phyloP scores from a whole-genome alignment of 2,888 invertebrate genomes.

The Eretmocerus hayati region DNA sequence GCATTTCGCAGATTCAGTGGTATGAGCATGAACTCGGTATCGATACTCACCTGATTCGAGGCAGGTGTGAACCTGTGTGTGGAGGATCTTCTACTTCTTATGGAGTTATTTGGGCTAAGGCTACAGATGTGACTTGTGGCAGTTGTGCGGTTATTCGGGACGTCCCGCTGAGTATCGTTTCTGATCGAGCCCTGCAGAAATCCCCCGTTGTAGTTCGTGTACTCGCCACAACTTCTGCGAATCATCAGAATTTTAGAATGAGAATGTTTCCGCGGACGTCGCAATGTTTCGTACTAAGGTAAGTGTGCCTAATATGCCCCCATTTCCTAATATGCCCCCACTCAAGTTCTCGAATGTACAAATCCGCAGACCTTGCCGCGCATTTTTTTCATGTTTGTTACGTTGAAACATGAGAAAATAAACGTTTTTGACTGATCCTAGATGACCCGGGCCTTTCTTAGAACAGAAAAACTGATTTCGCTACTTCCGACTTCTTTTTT shows the following conservation, averaged over 20 bases:
- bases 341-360: too few species aligned
- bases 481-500: too few species aligned
- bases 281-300: too few species aligned
- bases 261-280: too few species aligned
- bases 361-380: too few species aligned
- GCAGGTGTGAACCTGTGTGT: constrained; percentile 27
- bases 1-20: background rate
- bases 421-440: too few species aligned
- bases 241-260: background rate
- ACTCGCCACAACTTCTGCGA: constrained; percentile 60
- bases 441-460: too few species aligned
- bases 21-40: background rate
- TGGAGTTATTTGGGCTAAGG: constrained; percentile 67
- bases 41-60: constrained; percentile 35
- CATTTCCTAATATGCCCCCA: too few species aligned
- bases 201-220: constrained; percentile 51
- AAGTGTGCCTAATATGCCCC: too few species aligned
- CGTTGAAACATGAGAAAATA: too few species aligned
- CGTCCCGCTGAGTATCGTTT: constrained; percentile 70
- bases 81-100: constrained; percentile 49
- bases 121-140: constrained; percentile 52
- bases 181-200: constrained; percentile 52
- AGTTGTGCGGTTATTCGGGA: constrained; percentile 58
- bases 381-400: too few species aligned
- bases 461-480: too few species aligned